Evolutionary conservation across 2,888 invertebrate genomes (phyloP).

Genomic region (Plebejus melissa): DNA sequence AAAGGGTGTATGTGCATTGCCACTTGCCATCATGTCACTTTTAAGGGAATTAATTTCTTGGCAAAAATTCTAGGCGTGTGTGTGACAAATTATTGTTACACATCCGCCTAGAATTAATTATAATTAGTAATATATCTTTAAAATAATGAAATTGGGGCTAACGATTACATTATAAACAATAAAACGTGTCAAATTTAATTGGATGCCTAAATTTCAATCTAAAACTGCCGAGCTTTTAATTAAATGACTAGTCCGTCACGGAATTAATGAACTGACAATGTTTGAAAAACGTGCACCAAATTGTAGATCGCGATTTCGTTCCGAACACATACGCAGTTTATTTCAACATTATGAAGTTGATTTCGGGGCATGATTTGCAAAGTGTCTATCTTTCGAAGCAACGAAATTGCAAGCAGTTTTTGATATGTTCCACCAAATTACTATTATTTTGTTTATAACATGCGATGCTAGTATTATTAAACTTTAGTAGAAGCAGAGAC

Average conservation of each 20-base stretch:
- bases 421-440: too few species aligned
- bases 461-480: too few species aligned
- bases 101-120: too few species aligned
- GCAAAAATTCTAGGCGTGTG: too few species aligned
- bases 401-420: too few species aligned
- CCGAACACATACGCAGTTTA: not conserved
- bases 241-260: constrained; percentile 2
- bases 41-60: too few species aligned
- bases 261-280: constrained; percentile 18
- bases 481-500: too few species aligned
- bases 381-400: not conserved
- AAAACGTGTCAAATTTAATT: constrained; percentile 16
- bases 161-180: not conserved
- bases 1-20: too few species aligned
- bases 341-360: not conserved
- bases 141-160: not conserved
- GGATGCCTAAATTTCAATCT: constrained; percentile 8
- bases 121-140: not conserved
- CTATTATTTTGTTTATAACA: too few species aligned
- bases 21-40: too few species aligned
- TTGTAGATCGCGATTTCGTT: not conserved
- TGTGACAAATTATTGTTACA: too few species aligned
- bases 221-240: constrained; percentile 7
- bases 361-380: not conserved
- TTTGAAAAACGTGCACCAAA: constrained; percentile 12